These are phyloP conservation scores for Sepioteuthis lessoniana DNA, from an alignment of 2,888 invertebrate genomes.

Conservation along the genomic window DNA sequence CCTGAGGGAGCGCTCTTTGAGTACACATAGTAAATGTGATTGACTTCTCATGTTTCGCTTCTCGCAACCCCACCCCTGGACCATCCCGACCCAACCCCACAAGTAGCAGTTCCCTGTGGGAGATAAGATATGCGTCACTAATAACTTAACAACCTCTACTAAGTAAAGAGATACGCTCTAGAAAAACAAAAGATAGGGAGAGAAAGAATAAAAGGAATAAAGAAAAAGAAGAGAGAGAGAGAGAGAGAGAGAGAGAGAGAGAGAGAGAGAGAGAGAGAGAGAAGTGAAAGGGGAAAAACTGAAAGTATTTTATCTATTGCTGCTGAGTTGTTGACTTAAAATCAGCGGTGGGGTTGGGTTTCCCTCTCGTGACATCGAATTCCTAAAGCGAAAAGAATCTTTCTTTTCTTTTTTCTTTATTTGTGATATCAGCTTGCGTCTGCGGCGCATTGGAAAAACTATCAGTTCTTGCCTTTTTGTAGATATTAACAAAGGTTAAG, in stretches of 20 bases:
- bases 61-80: neutral
- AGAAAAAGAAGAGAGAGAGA: neutral
- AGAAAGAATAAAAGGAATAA: neutral
- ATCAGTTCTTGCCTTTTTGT: neutral
- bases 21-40: constrained; percentile 6
- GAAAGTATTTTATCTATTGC: neutral
- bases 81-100: neutral
- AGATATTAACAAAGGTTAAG: neutral
- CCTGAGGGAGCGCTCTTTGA: neutral
- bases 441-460: neutral
- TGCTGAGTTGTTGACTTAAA: neutral
- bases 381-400: neutral
- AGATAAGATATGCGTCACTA: constrained; percentile 33
- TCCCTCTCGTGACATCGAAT: neutral
- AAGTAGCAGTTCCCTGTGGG: constrained; percentile 16
- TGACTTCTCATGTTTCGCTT: neutral
- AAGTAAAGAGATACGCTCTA: constrained; percentile 4
- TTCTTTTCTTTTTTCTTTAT: neutral
- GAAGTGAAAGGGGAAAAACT: neutral
- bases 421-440: neutral
- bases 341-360: neutral
- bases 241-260: neutral
- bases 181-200: neutral
- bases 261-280: neutral
- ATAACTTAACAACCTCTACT: constrained; percentile 10